Base-by-base conservation (phyloP, 2,113 vertebrate species). In the Vireo altiloquus region DNA sequence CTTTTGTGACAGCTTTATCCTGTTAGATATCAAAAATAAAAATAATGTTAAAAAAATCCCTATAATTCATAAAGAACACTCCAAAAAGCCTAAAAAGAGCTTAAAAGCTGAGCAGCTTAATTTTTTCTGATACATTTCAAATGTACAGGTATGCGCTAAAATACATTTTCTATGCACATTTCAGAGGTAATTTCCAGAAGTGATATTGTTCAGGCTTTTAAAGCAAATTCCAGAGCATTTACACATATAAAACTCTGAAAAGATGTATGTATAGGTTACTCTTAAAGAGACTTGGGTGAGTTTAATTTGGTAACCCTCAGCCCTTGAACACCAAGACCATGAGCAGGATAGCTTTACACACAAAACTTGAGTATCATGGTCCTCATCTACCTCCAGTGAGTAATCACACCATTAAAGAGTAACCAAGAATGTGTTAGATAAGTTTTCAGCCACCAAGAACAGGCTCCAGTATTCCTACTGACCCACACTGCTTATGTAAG, bases 401-500 rank as follows among this genome's bases (percentile, higher is more conserved):
- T n/a, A 92, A 76, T 65, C 24, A 42, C 20, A 17, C 8, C 22
- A 6, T 33, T 83, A 23, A 77, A 81, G 15, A 60, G 23, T 54
- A 54, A 11, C 33, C 1, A 10, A 20, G 2, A 82, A 47, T 10
- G 7, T 17, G 8, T 52, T 54, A 40, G 25, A 6, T 25, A 35
- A 37, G 10, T 75, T 46, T 82, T n/a, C 33, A 75, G 22, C 1
- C 44, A 72, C 24, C 24, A 70, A 25, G n/a, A 78, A 24, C 9
- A 31, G 28, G n/a, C 84, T 56, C 6, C 35, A 68, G 15, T 68
- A 14, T 59, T 84, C 22, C 22, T 44, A 6, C 13, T 21, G 54
- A 81, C 7, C 40, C 3, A 1, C 24, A 33, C 30, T 47, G 9
- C 6, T 12, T 77, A 15, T 0, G 0, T 9, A 72, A 61, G 20